These are phyloP conservation scores for Thunnus thynnus DNA, from an alignment of 2,113 vertebrate species.

Conservation along the genomic window DNA sequence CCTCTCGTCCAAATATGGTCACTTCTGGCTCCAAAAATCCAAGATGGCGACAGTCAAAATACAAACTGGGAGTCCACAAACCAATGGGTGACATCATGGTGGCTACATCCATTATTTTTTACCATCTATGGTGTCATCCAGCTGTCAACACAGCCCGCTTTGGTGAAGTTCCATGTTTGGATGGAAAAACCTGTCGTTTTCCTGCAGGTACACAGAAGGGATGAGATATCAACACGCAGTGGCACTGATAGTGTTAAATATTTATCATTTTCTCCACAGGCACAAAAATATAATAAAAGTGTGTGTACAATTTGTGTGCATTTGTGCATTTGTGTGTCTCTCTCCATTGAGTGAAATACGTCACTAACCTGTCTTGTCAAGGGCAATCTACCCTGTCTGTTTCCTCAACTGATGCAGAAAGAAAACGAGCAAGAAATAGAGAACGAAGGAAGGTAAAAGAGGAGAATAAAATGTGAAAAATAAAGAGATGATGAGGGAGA, in stretches of 20 bases:
- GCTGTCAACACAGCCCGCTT: slow-evolving; percentile 11
- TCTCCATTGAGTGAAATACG: neutral
- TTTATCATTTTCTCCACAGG: slow-evolving; percentile 34
- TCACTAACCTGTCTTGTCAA: slow-evolving; percentile 3
- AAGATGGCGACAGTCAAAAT: too few relatives aligned
- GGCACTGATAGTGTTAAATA: slow-evolving; percentile 32
- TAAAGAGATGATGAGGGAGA: neutral
- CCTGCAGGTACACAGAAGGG: neutral
- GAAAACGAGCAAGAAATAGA: neutral
- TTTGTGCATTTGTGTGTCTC: neutral
- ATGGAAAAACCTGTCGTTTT: neutral
- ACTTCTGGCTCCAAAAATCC: too few relatives aligned
- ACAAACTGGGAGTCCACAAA: too few relatives aligned
- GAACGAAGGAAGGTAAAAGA: neutral
- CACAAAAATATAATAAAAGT: slow-evolving; percentile 21
- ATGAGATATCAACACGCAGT: slow-evolving; percentile 16
- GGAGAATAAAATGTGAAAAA: neutral
- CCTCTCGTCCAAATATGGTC: too few relatives aligned
- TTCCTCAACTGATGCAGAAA: neutral
- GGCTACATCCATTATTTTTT: too few relatives aligned
- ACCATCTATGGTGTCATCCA: neutral
- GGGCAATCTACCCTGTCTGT: neutral
- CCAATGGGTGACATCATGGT: too few relatives aligned
- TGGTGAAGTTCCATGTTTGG: slow-evolving; percentile 25
- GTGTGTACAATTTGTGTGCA: neutral